phyloP scores from a whole-genome alignment of 2,888 invertebrate genomes.

The Perizoma flavofasciatum region DNA sequence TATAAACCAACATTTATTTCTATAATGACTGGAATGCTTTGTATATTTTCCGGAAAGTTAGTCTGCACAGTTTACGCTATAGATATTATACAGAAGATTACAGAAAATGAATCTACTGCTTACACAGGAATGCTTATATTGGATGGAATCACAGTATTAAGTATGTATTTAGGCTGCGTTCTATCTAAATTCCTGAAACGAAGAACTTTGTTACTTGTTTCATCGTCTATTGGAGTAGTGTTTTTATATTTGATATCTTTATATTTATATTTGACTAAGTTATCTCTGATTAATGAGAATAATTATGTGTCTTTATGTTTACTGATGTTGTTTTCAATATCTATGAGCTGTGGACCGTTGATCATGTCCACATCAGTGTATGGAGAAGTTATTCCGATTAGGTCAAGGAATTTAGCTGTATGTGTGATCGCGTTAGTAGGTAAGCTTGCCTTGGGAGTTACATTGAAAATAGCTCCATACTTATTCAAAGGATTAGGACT shows the following conservation, averaged over 20 bases:
- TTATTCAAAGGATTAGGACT: constrained; percentile 42
- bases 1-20: constrained; percentile 49
- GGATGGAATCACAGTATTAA: constrained; percentile 53
- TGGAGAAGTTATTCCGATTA: constrained; percentile 47
- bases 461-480: constrained; percentile 46
- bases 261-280: constrained; percentile 44
- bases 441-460: constrained; percentile 25
- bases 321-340: constrained; percentile 43
- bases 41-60: constrained; percentile 50
- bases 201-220: constrained; percentile 42
- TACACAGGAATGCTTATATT: constrained; percentile 56
- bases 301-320: constrained; percentile 41
- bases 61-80: constrained; percentile 51
- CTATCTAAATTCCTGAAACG: constrained; percentile 43
- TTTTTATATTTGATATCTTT: constrained; percentile 44
- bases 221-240: constrained; percentile 38
- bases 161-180: constrained; percentile 47
- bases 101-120: constrained; percentile 45
- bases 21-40: constrained; percentile 33
- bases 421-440: constrained; percentile 29
- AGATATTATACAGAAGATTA: constrained; percentile 56
- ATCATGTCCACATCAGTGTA: constrained; percentile 42
- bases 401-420: constrained; percentile 43
- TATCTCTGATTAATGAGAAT: constrained; percentile 41
- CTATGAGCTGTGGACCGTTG: constrained; percentile 50